Percentiles rank a stretch among this genome's conserved stretches.
These are phyloP conservation scores for Polyommatus icarus DNA, from an alignment of 2,888 invertebrate species.

Conservation along the genomic window DNA sequence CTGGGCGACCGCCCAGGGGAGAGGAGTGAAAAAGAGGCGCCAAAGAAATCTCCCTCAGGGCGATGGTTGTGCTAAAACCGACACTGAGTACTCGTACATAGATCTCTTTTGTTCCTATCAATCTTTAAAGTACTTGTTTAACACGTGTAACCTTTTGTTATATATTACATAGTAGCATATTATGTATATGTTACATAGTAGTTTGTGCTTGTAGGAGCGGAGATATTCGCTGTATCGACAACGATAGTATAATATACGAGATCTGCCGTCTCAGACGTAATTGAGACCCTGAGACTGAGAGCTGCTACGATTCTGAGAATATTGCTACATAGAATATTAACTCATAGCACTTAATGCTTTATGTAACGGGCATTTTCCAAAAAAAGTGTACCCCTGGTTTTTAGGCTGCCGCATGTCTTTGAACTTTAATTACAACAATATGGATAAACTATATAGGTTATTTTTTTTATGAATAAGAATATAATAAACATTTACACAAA, in stretches of 20 bases:
- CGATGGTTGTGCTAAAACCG: too few species aligned
- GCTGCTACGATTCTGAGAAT: slow-evolving; percentile 4
- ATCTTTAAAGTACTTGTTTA: neutral
- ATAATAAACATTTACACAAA: too few species aligned
- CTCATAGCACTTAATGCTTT: neutral
- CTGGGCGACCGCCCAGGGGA: too few species aligned
- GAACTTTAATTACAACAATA: too few species aligned
- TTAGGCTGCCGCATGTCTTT: too few species aligned
- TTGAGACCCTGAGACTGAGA: neutral
- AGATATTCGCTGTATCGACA: slow-evolving; percentile 4
- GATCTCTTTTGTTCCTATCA: neutral
- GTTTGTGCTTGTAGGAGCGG: neutral
- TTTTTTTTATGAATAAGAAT: too few species aligned
- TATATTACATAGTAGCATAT: neutral
- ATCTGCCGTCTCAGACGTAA: slow-evolving; percentile 26
- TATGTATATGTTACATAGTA: neutral
- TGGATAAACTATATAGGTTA: too few species aligned
- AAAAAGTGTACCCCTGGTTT: too few species aligned
- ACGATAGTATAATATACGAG: slow-evolving; percentile 1
- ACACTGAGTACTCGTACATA: too few species aligned
- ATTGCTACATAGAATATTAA: neutral
- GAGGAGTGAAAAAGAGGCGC: too few species aligned
- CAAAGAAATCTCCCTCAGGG: too few species aligned
- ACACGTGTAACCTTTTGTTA: neutral
- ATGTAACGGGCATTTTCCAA: too few species aligned